Conservation (phyloP, 2,888 invertebrate species). For the Gastracanthus pulcherrimus region DNA sequence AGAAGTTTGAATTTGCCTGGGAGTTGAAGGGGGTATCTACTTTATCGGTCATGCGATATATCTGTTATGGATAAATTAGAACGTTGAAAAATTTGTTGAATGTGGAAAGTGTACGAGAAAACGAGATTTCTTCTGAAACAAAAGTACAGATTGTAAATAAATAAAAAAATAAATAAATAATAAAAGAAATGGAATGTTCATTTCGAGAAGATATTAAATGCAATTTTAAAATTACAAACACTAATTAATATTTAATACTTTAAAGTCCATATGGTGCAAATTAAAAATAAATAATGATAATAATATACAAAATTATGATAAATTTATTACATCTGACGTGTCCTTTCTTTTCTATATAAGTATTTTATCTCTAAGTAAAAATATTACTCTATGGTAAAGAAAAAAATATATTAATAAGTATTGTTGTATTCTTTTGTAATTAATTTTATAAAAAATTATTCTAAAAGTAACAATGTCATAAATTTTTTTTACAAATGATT, state of each 20-base stretch:
- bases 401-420: conserved; percentile 2
- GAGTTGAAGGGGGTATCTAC: background rate
- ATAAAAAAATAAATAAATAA: background rate
- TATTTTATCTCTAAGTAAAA: too few species aligned
- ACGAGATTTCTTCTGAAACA: too few species aligned
- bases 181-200: background rate
- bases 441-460: conserved; percentile 49
- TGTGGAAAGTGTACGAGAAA: too few species aligned
- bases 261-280: background rate
- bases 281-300: background rate
- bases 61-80: conserved; percentile 11
- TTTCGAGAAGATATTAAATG: background rate
- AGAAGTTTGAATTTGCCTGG: background rate
- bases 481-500: conserved; percentile 38
- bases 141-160: background rate
- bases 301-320: background rate
- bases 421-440: conserved; percentile 17
- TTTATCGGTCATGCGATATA: background rate
- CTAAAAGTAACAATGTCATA: conserved; percentile 44
- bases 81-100: too few species aligned
- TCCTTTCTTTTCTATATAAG: background rate
- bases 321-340: background rate
- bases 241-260: background rate
- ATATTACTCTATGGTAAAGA: background rate
- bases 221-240: background rate